These are phyloP conservation scores for Fukomys damarensis DNA, from an alignment of 2,113 vertebrate genomes.

Conservation along the genomic window DNA sequence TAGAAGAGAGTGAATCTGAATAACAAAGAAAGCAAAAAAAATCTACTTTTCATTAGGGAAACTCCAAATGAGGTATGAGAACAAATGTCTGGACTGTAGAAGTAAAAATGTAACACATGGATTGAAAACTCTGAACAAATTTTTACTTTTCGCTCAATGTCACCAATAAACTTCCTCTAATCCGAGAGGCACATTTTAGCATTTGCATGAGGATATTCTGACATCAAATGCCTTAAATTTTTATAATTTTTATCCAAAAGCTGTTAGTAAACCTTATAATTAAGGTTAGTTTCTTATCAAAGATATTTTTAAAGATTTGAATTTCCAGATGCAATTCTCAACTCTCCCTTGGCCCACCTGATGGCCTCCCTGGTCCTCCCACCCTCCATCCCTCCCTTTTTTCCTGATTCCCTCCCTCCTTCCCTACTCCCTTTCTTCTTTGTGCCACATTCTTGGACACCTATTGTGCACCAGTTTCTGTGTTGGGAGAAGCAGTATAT, in stretches of 20 bases:
- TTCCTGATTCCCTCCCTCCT: rapidly evolving
- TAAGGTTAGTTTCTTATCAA: neutral
- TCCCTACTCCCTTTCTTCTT: neutral
- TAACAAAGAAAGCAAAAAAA: neutral
- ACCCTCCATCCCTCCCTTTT: rapidly evolving
- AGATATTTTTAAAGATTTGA: neutral
- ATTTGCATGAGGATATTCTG: slow-evolving; percentile 5
- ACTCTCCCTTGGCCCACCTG: neutral
- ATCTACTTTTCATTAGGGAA: slow-evolving; percentile 13
- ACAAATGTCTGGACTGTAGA: neutral
- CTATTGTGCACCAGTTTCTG: too few species aligned
- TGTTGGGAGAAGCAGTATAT: neutral
- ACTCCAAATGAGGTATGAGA: neutral
- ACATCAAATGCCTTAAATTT: slow-evolving; percentile 11
- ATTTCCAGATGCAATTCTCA: neutral
- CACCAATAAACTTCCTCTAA: neutral
- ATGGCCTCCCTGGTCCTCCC: neutral
- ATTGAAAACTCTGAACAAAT: neutral
- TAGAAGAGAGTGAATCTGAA: neutral
- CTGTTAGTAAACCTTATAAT: slow-evolving; percentile 5
- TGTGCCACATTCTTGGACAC: neutral
- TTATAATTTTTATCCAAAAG: neutral
- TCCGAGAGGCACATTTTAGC: neutral
- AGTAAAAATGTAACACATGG: neutral
- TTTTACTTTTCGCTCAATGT: slow-evolving; percentile 26